phyloP scores from a whole-genome alignment of 2,888 invertebrate genomes.

The Nomada goodeniana region DNA sequence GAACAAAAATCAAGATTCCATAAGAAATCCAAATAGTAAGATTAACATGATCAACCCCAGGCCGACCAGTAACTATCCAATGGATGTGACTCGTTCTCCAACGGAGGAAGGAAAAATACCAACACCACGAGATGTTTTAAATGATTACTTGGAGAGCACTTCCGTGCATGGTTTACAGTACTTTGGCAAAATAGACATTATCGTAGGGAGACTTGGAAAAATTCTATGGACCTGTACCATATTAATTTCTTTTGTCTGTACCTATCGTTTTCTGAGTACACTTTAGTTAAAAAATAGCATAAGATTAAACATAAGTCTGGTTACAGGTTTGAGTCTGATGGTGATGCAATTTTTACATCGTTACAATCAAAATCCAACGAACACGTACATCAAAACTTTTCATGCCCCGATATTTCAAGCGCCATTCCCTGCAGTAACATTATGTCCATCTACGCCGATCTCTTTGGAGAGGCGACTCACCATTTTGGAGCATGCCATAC shows the following conservation, averaged over 20 bases:
- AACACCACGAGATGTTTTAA: slow-evolving; percentile 24
- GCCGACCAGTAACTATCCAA: neutral
- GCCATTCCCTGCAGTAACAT: slow-evolving; percentile 82
- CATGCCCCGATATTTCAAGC: slow-evolving; percentile 76
- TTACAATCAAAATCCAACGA: slow-evolving; percentile 80
- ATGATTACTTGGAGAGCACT: slow-evolving; percentile 55
- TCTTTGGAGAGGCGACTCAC: slow-evolving; percentile 68
- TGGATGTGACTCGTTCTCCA: neutral
- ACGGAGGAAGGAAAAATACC: neutral
- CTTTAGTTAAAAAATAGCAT: too few species aligned
- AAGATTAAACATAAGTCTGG: neutral
- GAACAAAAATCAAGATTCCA: neutral
- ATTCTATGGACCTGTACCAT: slow-evolving; percentile 59
- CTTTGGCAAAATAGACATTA: slow-evolving; percentile 44
- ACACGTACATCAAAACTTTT: slow-evolving; percentile 78
- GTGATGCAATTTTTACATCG: slow-evolving; percentile 80
- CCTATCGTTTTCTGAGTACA: neutral
- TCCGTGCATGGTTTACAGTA: slow-evolving; percentile 69
- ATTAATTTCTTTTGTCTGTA: slow-evolving; percentile 57
- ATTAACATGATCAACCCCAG: slow-evolving; percentile 14
- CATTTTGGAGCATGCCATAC: slow-evolving; percentile 37
- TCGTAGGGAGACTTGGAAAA: slow-evolving; percentile 46
- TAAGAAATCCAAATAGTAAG: neutral
- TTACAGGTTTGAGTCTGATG: slow-evolving; percentile 79
- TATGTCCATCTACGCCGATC: slow-evolving; percentile 78